phyloP scores from a whole-genome alignment of 2,113 vertebrate genomes.

The Chionis minor region DNA sequence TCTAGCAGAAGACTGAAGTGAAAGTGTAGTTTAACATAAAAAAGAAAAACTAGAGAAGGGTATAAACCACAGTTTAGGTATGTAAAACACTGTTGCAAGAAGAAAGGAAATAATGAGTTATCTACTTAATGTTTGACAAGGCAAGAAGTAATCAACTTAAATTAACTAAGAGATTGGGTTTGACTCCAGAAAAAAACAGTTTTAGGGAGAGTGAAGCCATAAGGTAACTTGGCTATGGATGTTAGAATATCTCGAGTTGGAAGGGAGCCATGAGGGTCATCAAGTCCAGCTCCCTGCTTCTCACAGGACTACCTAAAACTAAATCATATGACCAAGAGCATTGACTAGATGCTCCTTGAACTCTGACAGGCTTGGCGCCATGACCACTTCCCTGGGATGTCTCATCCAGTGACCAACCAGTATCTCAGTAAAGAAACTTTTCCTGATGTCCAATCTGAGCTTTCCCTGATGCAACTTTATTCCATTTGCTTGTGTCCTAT shows the following conservation, averaged over 20 bases:
- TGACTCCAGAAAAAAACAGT: neutral
- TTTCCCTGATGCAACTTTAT: neutral
- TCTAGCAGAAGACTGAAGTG: neutral
- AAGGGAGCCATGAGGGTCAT: neutral
- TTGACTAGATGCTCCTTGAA: neutral
- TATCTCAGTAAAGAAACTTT: neutral
- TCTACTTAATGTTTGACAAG: neutral
- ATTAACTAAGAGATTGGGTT: neutral
- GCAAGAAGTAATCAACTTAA: neutral
- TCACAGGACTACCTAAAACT: neutral
- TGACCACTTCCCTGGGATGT: neutral
- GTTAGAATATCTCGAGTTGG: neutral
- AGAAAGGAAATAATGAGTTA: neutral
- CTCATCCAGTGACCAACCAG: neutral
- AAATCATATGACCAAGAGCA: neutral
- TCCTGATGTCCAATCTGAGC: neutral
- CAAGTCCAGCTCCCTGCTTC: too few relatives aligned
- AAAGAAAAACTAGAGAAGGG: neutral
- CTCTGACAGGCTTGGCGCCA: neutral
- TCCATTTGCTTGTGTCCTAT: neutral
- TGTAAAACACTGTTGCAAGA: neutral
- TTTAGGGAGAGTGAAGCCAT: neutral
- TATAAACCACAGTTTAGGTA: neutral
- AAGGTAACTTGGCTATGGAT: neutral
- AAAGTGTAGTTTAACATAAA: neutral